Evolutionary conservation across 2,797 vertebrate genomes (phyloP).

Genomic region (Lacerta viridis): DNA sequence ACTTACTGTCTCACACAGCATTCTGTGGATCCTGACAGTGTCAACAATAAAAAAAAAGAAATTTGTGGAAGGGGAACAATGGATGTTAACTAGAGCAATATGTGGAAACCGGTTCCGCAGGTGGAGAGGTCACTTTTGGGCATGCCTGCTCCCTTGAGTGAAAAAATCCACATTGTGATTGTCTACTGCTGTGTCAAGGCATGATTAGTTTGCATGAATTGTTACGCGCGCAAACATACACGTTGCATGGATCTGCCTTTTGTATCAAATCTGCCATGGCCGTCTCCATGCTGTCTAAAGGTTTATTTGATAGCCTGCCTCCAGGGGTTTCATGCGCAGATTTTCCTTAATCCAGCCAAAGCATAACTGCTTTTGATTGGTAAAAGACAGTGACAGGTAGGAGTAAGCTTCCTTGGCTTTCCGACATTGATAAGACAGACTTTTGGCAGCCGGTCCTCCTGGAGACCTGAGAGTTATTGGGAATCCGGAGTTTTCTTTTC

Average conservation of each 20-base stretch:
- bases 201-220: constrained; percentile 60
- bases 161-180: constrained; percentile 64
- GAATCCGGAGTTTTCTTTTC: constrained; percentile 57
- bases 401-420: constrained; percentile 72
- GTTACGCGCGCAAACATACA: constrained; percentile 11
- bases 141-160: constrained; percentile 28
- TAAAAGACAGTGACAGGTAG: constrained; percentile 71
- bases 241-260: constrained; percentile 64
- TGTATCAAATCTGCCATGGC: constrained; percentile 72
- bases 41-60: constrained; percentile 1
- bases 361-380: constrained; percentile 69
- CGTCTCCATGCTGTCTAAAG: constrained; percentile 77
- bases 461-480: constrained; percentile 61
- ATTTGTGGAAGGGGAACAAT: constrained; percentile 24
- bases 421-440: constrained; percentile 66
- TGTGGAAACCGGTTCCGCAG: constrained; percentile 34
- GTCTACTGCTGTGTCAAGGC: constrained; percentile 64
- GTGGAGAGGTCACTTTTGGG: constrained; percentile 33
- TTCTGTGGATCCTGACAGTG: neutral
- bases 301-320: constrained; percentile 73
- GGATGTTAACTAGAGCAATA: constrained; percentile 4
- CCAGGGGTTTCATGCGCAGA: constrained; percentile 64
- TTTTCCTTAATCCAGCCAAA: constrained; percentile 74
- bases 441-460: constrained; percentile 70
- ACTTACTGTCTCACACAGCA: no score